These are phyloP conservation scores for Pissodes strobi DNA, from an alignment of 1,140 invertebrate species.

Conservation along the genomic window DNA sequence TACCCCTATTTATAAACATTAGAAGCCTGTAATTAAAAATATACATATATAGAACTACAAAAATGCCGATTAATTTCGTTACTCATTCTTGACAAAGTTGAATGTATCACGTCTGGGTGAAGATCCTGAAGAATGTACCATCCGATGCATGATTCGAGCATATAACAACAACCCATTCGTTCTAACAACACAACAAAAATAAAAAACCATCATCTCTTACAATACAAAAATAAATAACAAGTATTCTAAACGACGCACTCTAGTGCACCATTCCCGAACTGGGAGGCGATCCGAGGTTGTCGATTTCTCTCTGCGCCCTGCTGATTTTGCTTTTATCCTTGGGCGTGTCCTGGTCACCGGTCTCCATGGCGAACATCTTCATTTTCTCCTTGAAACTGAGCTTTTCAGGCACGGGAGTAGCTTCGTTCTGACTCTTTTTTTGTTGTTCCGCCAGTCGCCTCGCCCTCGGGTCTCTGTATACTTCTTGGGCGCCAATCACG, in stretches of 20 bases:
- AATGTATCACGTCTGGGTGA: too few relatives aligned
- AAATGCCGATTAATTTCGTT: too few relatives aligned
- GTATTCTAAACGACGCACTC: background rate
- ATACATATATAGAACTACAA: too few relatives aligned
- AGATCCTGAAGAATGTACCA: too few relatives aligned
- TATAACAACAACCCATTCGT: too few relatives aligned
- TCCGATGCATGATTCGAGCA: too few relatives aligned
- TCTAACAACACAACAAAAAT: too few relatives aligned
- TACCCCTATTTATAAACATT: too few relatives aligned
- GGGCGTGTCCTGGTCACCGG: constrained; percentile 83
- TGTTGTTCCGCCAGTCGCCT: constrained; percentile 80
- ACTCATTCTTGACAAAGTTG: too few relatives aligned
- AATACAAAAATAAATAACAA: constrained; percentile 12
- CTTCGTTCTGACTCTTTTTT: constrained; percentile 66
- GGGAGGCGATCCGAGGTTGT: constrained; percentile 63
- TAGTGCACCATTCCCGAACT: constrained; percentile 56
- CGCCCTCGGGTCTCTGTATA: constrained; percentile 87
- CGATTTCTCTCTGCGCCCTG: constrained; percentile 89
- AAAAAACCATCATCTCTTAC: too few relatives aligned
- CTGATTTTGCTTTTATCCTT: constrained; percentile 93
- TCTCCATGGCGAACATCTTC: constrained; percentile 96
- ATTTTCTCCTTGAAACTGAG: constrained; percentile 94
- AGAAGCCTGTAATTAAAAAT: too few relatives aligned
- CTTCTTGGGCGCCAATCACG: constrained; percentile 92
- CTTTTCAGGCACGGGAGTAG: constrained; percentile 80